phyloP scores from a whole-genome alignment of 2,113 vertebrate genomes.

The Laterallus jamaicensis region DNA sequence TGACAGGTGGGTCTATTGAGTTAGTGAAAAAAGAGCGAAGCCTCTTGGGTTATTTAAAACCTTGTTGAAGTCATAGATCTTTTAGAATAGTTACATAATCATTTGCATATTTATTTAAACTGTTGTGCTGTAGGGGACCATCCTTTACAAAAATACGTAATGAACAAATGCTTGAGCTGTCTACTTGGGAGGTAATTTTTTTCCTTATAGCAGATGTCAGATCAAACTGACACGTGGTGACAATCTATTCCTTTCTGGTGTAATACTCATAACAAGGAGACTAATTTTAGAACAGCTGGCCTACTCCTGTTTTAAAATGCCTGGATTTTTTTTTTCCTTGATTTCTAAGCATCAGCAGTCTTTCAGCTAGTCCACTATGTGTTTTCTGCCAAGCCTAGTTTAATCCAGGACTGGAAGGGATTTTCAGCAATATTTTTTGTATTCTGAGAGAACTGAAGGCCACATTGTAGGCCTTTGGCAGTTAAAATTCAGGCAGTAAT shows the following conservation, averaged over 20 bases:
- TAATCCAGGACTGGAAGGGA: background rate
- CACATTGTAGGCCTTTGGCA: background rate
- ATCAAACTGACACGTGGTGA: constrained; percentile 53
- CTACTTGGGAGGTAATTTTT: constrained; percentile 17
- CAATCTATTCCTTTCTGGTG: constrained; percentile 8
- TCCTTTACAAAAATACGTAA: constrained; percentile 55
- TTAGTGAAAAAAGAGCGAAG: background rate
- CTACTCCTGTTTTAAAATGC: background rate
- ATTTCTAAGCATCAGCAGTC: background rate
- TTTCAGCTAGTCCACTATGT: background rate
- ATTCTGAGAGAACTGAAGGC: background rate
- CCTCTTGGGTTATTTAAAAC: constrained; percentile 74
- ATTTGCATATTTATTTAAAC: constrained; percentile 81
- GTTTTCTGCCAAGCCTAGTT: background rate
- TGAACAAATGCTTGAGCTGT: constrained; percentile 59
- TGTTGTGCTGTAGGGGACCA: constrained; percentile 42
- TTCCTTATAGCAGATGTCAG: constrained; percentile 46
- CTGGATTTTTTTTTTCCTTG: background rate
- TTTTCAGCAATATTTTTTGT: background rate
- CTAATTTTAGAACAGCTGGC: constrained; percentile 35
- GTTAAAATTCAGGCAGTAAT: background rate
- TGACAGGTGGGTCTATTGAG: constrained; percentile 70
- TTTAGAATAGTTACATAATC: constrained; percentile 69
- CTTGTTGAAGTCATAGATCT: constrained; percentile 54
- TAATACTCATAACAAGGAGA: background rate